Percentiles rank a stretch among this genome's conserved stretches.
Conservation (phyloP, 2,113 vertebrate genomes). For the Onychorhynchus coronatus region DNA sequence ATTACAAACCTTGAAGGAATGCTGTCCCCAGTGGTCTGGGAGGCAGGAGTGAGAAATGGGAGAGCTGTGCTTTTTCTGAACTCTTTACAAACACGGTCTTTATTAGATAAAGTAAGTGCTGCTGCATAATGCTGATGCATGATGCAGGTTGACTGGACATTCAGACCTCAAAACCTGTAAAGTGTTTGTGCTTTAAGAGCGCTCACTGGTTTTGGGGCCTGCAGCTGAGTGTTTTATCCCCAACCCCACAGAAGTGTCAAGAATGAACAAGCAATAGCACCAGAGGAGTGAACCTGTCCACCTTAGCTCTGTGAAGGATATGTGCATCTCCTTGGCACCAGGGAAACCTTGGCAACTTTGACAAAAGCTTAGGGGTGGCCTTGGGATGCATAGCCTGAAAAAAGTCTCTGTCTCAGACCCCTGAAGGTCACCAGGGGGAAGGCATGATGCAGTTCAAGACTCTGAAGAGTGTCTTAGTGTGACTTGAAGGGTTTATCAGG, state of each 20-base stretch:
- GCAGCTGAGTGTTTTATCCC: background rate
- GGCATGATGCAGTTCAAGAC: rapidly evolving
- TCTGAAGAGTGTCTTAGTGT: background rate
- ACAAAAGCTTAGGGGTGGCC: background rate
- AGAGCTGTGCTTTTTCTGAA: background rate
- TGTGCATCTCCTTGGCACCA: rapidly evolving
- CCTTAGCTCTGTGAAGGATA: background rate
- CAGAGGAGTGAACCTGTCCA: background rate
- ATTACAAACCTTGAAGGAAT: background rate
- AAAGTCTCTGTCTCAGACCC: background rate
- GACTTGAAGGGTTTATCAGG: background rate
- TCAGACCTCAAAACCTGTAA: background rate
- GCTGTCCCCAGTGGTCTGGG: background rate
- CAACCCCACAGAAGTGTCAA: background rate
- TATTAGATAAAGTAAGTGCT: background rate
- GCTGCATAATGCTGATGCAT: background rate
- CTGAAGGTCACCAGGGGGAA: background rate
- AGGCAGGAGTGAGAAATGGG: background rate
- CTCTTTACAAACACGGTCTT: background rate
- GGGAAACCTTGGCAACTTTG: background rate
- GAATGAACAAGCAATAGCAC: background rate
- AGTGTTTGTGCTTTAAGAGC: background rate
- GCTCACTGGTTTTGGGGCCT: background rate
- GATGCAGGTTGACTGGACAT: background rate
- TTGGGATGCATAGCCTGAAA: rapidly evolving